Conservation (phyloP, 2,113 vertebrate species). For the Microtus richardsoni region DNA sequence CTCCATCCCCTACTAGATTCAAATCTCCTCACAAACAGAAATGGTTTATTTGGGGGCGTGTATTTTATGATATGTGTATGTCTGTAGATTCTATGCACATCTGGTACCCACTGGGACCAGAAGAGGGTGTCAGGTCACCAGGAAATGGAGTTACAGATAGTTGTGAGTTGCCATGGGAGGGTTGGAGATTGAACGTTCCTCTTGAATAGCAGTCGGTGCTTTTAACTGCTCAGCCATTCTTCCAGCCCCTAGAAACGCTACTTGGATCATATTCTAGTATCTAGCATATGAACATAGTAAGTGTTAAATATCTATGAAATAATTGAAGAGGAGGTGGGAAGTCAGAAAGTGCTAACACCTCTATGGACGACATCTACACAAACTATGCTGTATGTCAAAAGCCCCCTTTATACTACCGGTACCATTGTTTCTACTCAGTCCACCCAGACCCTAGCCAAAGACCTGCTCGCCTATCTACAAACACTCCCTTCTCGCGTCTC, state of each 20-base stretch:
- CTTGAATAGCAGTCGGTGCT: background rate
- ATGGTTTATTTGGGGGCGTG: background rate
- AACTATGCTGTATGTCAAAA: background rate
- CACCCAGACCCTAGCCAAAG: background rate
- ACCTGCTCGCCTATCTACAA: background rate
- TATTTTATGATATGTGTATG: background rate
- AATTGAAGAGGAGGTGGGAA: background rate
- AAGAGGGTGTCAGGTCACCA: background rate
- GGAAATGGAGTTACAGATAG: background rate
- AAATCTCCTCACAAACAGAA: conserved; percentile 11
- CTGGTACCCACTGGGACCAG: background rate
- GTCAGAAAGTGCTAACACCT: background rate
- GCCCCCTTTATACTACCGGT: background rate
- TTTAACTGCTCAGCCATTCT: background rate
- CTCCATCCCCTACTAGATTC: background rate
- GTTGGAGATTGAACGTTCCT: background rate
- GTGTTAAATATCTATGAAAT: conserved; percentile 29
- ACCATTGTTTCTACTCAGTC: background rate
- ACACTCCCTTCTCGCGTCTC: background rate
- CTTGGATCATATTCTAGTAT: conserved; percentile 22
- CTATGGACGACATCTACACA: background rate
- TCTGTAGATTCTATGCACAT: background rate
- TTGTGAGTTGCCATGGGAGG: background rate
- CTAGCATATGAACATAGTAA: background rate
- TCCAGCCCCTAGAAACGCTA: no score